Conservation (phyloP, 1,140 invertebrate species). For the Heliconius himera region DNA sequence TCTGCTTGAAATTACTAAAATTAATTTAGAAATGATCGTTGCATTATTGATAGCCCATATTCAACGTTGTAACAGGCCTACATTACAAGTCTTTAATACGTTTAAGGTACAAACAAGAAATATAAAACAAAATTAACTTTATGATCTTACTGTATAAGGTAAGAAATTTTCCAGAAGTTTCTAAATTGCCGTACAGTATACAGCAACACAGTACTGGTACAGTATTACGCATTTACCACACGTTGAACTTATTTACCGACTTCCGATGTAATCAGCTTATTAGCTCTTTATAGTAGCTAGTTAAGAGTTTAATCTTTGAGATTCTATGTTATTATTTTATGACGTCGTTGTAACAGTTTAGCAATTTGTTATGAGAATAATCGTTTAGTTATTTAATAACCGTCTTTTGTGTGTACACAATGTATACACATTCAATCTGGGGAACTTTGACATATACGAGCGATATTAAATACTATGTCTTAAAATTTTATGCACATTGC, state of each 20-base stretch:
- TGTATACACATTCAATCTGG: too few relatives aligned
- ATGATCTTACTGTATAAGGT: not conserved
- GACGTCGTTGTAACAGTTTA: not conserved
- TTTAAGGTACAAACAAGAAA: not conserved
- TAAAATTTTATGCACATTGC: too few relatives aligned
- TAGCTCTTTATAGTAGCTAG: conserved; percentile 13
- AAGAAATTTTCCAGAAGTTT: conserved; percentile 7
- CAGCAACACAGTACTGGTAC: not conserved
- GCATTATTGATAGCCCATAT: not conserved
- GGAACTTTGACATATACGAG: too few relatives aligned
- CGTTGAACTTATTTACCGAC: conserved; percentile 14
- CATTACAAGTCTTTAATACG: not conserved
- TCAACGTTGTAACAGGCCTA: not conserved
- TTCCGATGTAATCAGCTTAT: conserved; percentile 23
- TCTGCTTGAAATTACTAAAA: not conserved
- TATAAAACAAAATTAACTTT: conserved; percentile 8
- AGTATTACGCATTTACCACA: conserved; percentile 17
- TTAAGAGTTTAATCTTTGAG: conserved; percentile 12
- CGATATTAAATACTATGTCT: too few relatives aligned
- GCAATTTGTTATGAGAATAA: not conserved
- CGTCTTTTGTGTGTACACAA: not conserved
- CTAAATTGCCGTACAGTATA: not conserved
- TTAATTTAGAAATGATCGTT: not conserved
- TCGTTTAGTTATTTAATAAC: conserved; percentile 8
- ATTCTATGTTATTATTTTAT: conserved; percentile 12